Base-by-base conservation (phyloP, 2,113 vertebrate genomes). In the Erpornis zantholeuca region DNA sequence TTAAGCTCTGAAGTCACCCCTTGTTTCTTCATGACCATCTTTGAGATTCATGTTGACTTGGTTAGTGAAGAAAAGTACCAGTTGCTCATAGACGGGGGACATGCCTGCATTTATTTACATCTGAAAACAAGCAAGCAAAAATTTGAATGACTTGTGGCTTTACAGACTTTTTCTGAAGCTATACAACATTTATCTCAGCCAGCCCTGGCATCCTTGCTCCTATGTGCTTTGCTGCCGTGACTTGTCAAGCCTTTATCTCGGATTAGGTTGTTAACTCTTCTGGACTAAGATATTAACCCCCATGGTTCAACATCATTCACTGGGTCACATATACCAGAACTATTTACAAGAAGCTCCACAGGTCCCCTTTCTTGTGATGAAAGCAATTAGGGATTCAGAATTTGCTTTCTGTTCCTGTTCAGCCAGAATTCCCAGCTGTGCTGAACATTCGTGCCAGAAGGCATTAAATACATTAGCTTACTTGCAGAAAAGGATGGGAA, bases 351-450 rank as follows among this genome's bases (percentile, higher is more conserved):
- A 91, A 69, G 7, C 69, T 79, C 53, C 87, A 85, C 2, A 11
- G 87, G 45, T 63, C 33, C 35, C 20, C n/a, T 72, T 91, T 53
- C 82, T 50, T 65, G 29, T 47, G 66, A 65, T 50, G 70, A 85
- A 85, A 87, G 54, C 64, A 92, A 68, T 90, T 85, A 89, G 29
- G 7, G 31, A 94, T 82, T 87, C 50, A 65, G 72, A 65, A 82
- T 92, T 78, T 86, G 8, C 73, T 82, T 96, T 92, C 84, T 92
- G 61, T 57, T 95, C n/a, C 57, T 61, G 18, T 60, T 89, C 69
- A 95, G 49, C 25, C 22, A 70, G 60, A 89, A 91, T 86, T 91
- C 89, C 89, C 91, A 89, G 40, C 82, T 82, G 81, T 1, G 7
- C 63, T 85, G 59, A 85, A 16, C 9, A 12, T 65, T 80, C 2